Conservation (phyloP, 2,113 vertebrate genomes). For the Barbus barbus region DNA sequence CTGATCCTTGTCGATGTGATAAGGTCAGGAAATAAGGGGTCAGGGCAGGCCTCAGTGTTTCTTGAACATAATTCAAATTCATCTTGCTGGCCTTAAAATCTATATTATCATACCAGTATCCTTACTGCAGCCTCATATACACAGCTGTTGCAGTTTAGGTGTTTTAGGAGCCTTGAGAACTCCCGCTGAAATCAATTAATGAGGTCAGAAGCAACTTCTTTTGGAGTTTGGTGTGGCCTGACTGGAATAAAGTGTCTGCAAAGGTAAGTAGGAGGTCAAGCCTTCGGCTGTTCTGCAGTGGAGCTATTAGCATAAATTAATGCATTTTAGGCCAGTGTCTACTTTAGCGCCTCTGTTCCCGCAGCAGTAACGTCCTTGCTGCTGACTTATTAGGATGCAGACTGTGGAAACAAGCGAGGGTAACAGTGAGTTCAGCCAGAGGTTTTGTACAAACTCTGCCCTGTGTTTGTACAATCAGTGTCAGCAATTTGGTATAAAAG, state of each 20-base stretch:
- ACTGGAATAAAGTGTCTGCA: conserved; percentile 61
- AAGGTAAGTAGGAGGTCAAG: conserved; percentile 51
- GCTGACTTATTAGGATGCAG: conserved; percentile 45
- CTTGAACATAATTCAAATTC: conserved; percentile 49
- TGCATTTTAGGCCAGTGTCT: conserved; percentile 24
- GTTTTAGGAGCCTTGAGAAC: conserved; percentile 57
- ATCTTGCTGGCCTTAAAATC: conserved; percentile 34
- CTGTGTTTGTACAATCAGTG: conserved; percentile 28
- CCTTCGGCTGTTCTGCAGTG: conserved; percentile 37
- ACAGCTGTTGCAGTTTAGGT: conserved; percentile 46
- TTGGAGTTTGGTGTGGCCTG: conserved; percentile 63
- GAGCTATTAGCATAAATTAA: conserved; percentile 48
- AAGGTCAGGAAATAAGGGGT: conserved; percentile 4
- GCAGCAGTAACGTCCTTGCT: conserved; percentile 36
- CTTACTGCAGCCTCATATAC: conserved; percentile 48
- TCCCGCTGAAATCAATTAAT: conserved; percentile 74
- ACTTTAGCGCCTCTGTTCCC: conserved; percentile 2
- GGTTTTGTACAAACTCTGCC: conserved; percentile 30
- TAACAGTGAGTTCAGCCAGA: conserved; percentile 6
- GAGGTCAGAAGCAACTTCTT: conserved; percentile 62
- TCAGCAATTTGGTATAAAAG: conserved; percentile 32
- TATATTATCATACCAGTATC: conserved; percentile 53
- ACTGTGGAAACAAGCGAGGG: conserved; percentile 22
- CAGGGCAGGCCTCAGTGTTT: neutral
- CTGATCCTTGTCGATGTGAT: neutral